These are phyloP conservation scores for Reticulitermes speratus DNA, from an alignment of 1,140 invertebrate genomes.

Conservation along the genomic window DNA sequence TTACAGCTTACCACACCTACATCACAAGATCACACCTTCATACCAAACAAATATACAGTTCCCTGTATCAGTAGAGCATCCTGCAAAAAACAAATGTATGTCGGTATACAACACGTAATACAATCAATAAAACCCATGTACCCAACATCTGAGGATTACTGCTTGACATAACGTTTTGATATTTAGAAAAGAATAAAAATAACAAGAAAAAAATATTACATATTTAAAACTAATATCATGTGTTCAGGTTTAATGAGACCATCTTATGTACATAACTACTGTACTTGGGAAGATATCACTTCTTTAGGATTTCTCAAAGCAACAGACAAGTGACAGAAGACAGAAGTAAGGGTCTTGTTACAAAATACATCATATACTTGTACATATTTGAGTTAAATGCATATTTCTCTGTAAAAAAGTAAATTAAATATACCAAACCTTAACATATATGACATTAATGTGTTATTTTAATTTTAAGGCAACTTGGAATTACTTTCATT, in stretches of 20 bases:
- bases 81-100: background rate
- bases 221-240: background rate
- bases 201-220: background rate
- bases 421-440: background rate
- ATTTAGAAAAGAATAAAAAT: background rate
- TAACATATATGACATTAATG: background rate
- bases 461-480: background rate
- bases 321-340: background rate
- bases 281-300: background rate
- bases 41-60: background rate
- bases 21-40: background rate
- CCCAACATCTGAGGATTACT: background rate
- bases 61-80: background rate
- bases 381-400: background rate
- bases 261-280: background rate
- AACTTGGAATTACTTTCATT: background rate
- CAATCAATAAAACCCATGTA: background rate
- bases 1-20: background rate
- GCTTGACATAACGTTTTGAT: background rate
- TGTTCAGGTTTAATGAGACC: background rate
- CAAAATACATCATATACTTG: background rate
- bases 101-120: background rate
- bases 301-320: slow-evolving; percentile 9
- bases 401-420: background rate
- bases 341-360: background rate